Conservation (phyloP, 2,797 vertebrate species). For the Phrynocephalus guinanensis region DNA sequence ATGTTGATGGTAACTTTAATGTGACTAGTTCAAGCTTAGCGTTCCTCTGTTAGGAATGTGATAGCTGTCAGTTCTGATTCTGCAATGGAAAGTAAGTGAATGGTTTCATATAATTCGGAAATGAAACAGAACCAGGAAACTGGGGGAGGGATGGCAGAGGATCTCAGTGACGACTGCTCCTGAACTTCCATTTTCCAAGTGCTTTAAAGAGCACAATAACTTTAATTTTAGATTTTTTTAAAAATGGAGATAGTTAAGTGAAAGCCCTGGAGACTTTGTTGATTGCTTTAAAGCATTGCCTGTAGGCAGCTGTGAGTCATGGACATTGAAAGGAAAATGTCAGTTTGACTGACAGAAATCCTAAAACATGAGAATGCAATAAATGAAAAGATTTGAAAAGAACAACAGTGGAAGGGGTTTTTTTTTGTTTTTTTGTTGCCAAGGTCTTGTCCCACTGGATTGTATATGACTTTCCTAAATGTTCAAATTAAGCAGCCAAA, state of each 20-base stretch:
- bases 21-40: background rate
- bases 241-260: conserved; percentile 70
- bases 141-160: conserved; percentile 36
- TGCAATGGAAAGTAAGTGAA: conserved; percentile 18
- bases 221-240: conserved; percentile 72
- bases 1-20: background rate
- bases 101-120: conserved; percentile 29
- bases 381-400: conserved; percentile 51
- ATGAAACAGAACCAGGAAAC: conserved; percentile 53
- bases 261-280: conserved; percentile 73
- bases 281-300: conserved; percentile 71
- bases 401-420: conserved; percentile 55
- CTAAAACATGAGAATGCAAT: conserved; percentile 62
- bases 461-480: conserved; percentile 48
- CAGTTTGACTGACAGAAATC: conserved; percentile 66
- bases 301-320: conserved; percentile 71
- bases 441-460: conserved; percentile 34
- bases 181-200: conserved; percentile 59
- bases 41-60: conserved; percentile 36
- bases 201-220: conserved; percentile 17
- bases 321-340: conserved; percentile 67
- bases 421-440: conserved; percentile 43
- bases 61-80: conserved; percentile 36
- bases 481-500: conserved; percentile 54
- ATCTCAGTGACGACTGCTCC: conserved; percentile 58